These are phyloP conservation scores for Dermochelys coriacea DNA, from an alignment of 2,797 vertebrate species.

Conservation along the genomic window DNA sequence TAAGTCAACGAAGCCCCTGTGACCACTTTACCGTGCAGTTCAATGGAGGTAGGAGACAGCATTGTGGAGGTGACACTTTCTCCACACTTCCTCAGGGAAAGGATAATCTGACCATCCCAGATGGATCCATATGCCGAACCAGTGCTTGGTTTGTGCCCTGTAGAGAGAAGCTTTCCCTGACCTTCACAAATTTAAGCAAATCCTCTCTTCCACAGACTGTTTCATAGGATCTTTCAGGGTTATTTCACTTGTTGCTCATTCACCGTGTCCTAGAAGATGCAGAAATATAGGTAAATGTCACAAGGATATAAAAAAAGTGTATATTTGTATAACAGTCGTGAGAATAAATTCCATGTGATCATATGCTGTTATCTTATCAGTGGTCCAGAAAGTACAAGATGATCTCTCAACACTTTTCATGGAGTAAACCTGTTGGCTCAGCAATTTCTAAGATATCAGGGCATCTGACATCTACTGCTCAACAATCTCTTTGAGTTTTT, in stretches of 20 bases:
- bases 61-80: background rate
- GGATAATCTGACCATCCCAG: background rate
- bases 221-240: background rate
- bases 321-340: background rate
- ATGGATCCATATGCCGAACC: background rate
- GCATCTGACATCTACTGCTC: background rate
- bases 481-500: background rate
- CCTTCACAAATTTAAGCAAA: background rate
- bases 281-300: background rate
- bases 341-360: conserved; percentile 25
- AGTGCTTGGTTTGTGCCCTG: background rate
- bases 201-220: background rate
- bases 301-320: background rate
- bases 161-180: background rate
- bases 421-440: conserved; percentile 17
- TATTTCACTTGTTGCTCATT: background rate
- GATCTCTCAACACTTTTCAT: conserved; percentile 22
- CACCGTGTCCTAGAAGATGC: background rate
- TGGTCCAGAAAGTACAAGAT: conserved; percentile 22
- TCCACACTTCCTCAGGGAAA: background rate
- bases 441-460: conserved; percentile 36
- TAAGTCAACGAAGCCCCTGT: background rate
- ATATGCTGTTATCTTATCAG: background rate
- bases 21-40: background rate
- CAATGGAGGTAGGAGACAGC: background rate